Evolutionary conservation across 2,113 vertebrate genomes (phyloP).

Genomic region (Prunella himalayana): DNA sequence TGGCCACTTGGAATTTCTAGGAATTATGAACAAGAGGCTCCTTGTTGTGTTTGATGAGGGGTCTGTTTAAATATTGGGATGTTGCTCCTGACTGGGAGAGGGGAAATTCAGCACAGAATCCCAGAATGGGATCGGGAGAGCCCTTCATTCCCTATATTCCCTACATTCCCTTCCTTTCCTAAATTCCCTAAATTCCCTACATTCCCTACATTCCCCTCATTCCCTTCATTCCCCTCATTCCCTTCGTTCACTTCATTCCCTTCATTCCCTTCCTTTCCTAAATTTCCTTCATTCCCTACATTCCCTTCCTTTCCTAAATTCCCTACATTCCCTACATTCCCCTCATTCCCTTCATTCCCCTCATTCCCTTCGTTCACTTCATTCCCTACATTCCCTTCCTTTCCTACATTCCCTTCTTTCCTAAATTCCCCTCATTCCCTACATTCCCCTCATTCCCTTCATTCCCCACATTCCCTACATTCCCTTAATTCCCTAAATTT

Average conservation of each 20-base stretch:
- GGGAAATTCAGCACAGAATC: neutral
- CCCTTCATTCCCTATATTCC: neutral
- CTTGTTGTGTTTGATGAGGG: neutral
- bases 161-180: neutral
- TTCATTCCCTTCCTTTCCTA: neutral
- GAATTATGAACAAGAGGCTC: neutral
- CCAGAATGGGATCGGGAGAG: neutral
- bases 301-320: no score
- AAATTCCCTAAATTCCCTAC: no score
- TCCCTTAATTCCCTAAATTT: neutral
- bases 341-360: neutral
- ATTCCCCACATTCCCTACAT: neutral
- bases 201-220: neutral
- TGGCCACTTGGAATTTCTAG: neutral
- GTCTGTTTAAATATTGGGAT: neutral
- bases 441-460: neutral
- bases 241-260: no score
- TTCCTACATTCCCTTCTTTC: no score
- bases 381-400: neutral
- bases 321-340: neutral
- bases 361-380: no score
- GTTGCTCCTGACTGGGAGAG: neutral
- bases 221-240: neutral
- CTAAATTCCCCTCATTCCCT: no score
- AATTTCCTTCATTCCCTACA: neutral